These are phyloP conservation scores for Ligdia adustata DNA, from an alignment of 2,888 invertebrate genomes.

Conservation along the genomic window DNA sequence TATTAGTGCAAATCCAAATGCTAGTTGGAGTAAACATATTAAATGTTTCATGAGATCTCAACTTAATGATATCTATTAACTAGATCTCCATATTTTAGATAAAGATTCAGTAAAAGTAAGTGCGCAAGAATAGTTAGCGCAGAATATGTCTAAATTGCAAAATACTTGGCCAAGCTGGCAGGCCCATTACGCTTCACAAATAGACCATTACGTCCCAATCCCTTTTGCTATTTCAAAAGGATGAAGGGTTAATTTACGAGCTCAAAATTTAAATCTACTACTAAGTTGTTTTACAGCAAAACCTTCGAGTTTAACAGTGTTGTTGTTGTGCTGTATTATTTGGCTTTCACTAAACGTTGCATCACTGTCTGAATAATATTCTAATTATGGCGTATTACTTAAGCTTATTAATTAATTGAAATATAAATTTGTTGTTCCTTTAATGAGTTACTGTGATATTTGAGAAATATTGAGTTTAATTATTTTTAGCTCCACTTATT, in stretches of 20 bases:
- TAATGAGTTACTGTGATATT: no score
- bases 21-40: no score
- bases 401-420: no score
- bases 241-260: constrained; percentile 83
- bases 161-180: constrained; percentile 73
- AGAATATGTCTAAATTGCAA: constrained; percentile 77
- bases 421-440: no score
- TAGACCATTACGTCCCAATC: constrained; percentile 83
- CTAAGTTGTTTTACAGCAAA: constrained; percentile 78
- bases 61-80: no score
- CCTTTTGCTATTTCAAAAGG: constrained; percentile 83
- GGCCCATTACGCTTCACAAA: constrained; percentile 81
- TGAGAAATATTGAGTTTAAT: no score
- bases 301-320: constrained; percentile 75
- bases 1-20: no score
- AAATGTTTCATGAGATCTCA: no score
- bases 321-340: constrained; percentile 75
- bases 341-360: constrained; percentile 66
- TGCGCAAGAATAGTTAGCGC: constrained; percentile 69
- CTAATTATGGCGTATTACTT: no score
- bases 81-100: constrained; percentile 48
- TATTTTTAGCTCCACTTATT: no score
- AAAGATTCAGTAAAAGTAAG: constrained; percentile 51
- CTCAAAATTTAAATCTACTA: constrained; percentile 83
- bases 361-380: no score